These are phyloP conservation scores for Ypsolopha scabrella DNA, from an alignment of 2,888 invertebrate species.

Conservation along the genomic window DNA sequence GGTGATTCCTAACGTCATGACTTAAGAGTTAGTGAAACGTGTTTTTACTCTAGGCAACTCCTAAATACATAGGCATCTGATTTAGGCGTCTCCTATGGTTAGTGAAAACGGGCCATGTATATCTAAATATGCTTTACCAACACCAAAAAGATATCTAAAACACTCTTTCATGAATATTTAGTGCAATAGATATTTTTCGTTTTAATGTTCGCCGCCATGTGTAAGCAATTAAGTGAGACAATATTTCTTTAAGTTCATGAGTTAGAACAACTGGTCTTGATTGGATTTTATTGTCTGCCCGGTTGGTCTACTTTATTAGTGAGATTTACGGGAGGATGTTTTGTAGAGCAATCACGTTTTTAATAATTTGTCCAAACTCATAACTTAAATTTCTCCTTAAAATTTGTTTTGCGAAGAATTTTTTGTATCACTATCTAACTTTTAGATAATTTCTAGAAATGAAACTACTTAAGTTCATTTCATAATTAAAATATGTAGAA, in stretches of 20 bases:
- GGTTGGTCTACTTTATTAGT: slow-evolving; percentile 41
- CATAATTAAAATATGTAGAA: no score
- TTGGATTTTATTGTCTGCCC: slow-evolving; percentile 60
- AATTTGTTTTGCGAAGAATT: not conserved
- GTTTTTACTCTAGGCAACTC: no score
- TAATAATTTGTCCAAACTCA: not conserved
- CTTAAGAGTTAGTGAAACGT: no score
- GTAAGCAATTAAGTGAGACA: slow-evolving; percentile 41
- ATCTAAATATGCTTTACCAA: no score
- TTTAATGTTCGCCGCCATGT: slow-evolving; percentile 28
- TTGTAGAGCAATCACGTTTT: not conserved
- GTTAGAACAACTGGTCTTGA: slow-evolving; percentile 43
- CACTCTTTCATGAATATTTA: no score
- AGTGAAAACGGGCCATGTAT: no score
- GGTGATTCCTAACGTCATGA: no score
- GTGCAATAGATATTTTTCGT: not conserved
- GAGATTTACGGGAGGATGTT: slow-evolving; percentile 12
- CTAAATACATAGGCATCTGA: no score
- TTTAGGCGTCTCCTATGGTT: no score
- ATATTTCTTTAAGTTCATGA: slow-evolving; percentile 19
- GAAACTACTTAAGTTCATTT: not conserved
- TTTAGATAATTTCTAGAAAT: not conserved
- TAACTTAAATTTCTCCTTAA: not conserved
- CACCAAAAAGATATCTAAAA: no score
- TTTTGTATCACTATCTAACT: not conserved